Evolutionary conservation across 2,797 vertebrate genomes (phyloP), one percentile per base, ranked within the genome.

Genomic region (Acanthurus lineatus): DNA sequence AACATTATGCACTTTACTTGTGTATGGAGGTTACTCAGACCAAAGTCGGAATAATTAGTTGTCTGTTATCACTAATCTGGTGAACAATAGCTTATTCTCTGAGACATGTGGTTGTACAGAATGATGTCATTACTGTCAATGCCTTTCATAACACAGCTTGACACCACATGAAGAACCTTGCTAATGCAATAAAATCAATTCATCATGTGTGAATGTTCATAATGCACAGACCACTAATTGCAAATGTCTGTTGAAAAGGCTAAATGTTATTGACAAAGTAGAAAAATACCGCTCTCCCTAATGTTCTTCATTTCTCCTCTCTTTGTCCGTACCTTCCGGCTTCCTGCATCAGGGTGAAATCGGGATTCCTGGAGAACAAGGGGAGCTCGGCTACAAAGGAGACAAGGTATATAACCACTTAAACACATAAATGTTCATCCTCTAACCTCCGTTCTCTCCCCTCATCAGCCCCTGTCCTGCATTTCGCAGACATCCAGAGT

Each of bases 351-450:
- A 99, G 98, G 98, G 98, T 90, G 96, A 98, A 40, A 87, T 97
- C 82, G 98, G 98, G 88, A 85, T 96, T 92, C 96, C 97, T 68
- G 98, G 98, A 93, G 95, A 97, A 79, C 97, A 97, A 73, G 98
- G 98, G 91, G 97, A 98, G 86, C 91, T 94, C 0, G 98, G 98
- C 86, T 99, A 95, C 95, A 96, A 95, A 93, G 98, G 98, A 93
- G 98, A 99, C 93, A 99, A 97, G 98, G 98, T 98, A 89, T 42
- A 14, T 63, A 69, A 79, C 66, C 58, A 20, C 53, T 54, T 53
- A 40, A 45, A 15, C 56, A 77, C 48, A 79, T 17, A 52, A 32
- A 20, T 73, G 20, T 45, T 47, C 16, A 66, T 66, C 64, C 44
- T 64, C 22, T 9, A 25, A 38, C n/a, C 28, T 16, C 20, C 32